Evolutionary conservation across 2,888 invertebrate genomes (phyloP).

Genomic region (Baronia brevicornis): DNA sequence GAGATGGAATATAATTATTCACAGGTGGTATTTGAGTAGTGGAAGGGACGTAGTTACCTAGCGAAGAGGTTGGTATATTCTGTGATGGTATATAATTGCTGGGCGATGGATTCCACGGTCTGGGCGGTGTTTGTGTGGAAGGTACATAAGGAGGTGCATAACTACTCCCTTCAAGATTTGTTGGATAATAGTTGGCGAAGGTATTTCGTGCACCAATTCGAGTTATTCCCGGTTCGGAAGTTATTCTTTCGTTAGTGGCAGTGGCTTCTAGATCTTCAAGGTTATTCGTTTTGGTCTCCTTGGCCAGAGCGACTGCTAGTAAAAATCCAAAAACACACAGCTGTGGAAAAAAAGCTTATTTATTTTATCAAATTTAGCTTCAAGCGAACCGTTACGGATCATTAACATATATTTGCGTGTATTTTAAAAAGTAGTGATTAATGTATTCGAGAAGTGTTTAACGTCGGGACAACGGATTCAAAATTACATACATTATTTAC

Average conservation of each 20-base stretch:
- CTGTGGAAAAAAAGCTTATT: slow-evolving; percentile 33
- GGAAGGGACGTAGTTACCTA: slow-evolving; percentile 22
- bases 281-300: slow-evolving; percentile 30
- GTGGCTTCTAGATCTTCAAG: slow-evolving; percentile 44
- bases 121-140: slow-evolving; percentile 22
- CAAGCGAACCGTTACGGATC: no score
- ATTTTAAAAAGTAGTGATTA: no score
- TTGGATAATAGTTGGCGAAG: slow-evolving; percentile 31
- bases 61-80: slow-evolving; percentile 15
- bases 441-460: no score
- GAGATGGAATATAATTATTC: slow-evolving; percentile 16
- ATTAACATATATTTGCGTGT: no score
- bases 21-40: slow-evolving; percentile 17
- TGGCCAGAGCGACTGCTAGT: slow-evolving; percentile 48
- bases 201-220: slow-evolving; percentile 29
- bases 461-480: no score
- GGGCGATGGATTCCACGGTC: slow-evolving; percentile 26
- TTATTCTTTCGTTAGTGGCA: slow-evolving; percentile 39
- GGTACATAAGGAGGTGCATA: slow-evolving; percentile 21
- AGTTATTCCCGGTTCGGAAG: slow-evolving; percentile 29
- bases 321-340: slow-evolving; percentile 40
- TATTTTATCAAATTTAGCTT: not conserved
- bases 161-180: no score
- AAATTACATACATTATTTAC: no score
- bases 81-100: slow-evolving; percentile 19